phyloP scores from a whole-genome alignment of 1,140 invertebrate genomes.

The Hylaeus volcanicus region DNA sequence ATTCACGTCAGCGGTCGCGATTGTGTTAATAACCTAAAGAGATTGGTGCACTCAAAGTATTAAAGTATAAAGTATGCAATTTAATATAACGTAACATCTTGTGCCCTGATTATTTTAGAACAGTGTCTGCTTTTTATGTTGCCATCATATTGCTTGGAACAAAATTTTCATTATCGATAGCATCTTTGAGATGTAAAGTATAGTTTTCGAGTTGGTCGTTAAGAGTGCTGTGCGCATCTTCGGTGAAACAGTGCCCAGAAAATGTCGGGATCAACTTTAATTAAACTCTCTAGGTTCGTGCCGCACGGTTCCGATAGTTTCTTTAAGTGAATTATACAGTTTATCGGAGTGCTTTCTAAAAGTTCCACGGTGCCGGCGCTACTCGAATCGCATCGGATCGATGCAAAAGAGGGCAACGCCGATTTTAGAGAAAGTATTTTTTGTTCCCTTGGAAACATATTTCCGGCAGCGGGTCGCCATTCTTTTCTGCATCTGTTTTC shows the following conservation, averaged over 20 bases:
- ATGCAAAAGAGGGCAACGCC: conserved; percentile 4
- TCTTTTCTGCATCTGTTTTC: not conserved
- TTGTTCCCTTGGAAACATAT: not conserved
- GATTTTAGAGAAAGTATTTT: conserved; percentile 23
- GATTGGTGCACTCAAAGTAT: too few relatives aligned
- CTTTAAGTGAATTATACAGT: conserved; percentile 55
- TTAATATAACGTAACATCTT: too few relatives aligned
- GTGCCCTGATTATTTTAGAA: not conserved
- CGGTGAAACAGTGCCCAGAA: conserved; percentile 15
- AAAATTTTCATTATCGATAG: not conserved
- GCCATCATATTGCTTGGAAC: not conserved
- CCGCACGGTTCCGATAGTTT: conserved; percentile 50
- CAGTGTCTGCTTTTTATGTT: not conserved
- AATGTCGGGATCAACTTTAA: conserved; percentile 53
- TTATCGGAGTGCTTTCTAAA: conserved; percentile 50
- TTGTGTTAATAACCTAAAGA: too few relatives aligned
- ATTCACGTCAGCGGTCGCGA: too few relatives aligned
- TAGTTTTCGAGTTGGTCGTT: not conserved
- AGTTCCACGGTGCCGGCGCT: conserved; percentile 28
- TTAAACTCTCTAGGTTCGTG: conserved; percentile 48
- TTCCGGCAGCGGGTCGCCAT: not conserved
- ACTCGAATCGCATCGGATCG: conserved; percentile 21
- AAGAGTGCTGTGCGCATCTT: conserved; percentile 6
- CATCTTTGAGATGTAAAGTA: not conserved
- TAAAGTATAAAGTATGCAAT: too few relatives aligned